Percentiles rank a stretch among this genome's conserved stretches.
These are phyloP conservation scores for Cheirogaleus major DNA, from an alignment of 2,797 vertebrate genomes.

Conservation along the genomic window DNA sequence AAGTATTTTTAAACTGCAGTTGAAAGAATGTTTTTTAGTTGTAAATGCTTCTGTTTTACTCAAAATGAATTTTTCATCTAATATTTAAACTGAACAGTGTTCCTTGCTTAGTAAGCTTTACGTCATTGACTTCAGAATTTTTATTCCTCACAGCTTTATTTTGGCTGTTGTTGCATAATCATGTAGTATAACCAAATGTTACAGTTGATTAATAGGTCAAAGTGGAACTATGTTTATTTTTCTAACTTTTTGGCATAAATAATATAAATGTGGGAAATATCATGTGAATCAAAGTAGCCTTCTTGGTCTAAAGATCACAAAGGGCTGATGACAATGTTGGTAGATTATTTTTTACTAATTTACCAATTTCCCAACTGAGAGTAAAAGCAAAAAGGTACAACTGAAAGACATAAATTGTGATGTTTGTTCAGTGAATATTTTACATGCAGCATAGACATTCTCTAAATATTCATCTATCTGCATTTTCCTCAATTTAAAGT, in stretches of 20 bases:
- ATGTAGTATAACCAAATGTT: not conserved
- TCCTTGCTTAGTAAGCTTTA: not conserved
- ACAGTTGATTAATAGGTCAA: not conserved
- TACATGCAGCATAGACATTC: not conserved
- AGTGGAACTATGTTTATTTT: not conserved
- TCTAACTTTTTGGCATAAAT: not conserved
- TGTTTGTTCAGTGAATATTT: not conserved
- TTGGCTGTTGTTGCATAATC: not conserved
- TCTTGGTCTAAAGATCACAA: not conserved
- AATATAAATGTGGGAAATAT: not conserved
- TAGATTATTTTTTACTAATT: not conserved
- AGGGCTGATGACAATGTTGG: not conserved
- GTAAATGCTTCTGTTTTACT: not conserved
- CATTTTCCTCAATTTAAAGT: constrained; percentile 1
- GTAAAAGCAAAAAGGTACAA: not conserved
- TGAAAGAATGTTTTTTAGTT: not conserved
- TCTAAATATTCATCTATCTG: not conserved
- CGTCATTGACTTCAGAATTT: not conserved
- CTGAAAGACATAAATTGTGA: not conserved
- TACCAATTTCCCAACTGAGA: not conserved
- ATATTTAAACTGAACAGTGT: not conserved
- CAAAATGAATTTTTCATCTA: not conserved
- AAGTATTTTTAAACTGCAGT: not conserved
- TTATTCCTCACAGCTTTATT: not conserved
- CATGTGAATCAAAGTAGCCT: not conserved